Percentiles rank a stretch among this genome's conserved stretches.
Evolutionary conservation across 2,797 vertebrate genomes (phyloP).

Genomic region (Octomys mimax): DNA sequence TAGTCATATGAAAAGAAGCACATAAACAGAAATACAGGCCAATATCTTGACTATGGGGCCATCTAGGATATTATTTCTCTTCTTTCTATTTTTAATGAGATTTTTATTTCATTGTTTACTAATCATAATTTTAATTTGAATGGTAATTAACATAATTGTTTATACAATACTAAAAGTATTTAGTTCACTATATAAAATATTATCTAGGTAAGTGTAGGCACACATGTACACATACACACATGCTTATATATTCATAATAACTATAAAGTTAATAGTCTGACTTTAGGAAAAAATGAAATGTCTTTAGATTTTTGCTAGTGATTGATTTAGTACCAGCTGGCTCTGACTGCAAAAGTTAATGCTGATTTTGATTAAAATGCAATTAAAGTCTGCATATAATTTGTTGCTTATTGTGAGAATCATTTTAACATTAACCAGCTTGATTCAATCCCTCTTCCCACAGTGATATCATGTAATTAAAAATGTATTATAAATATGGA

Average conservation of each 20-base stretch:
- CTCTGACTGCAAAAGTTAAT: constrained; percentile 32
- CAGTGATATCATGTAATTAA: neutral
- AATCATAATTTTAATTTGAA: neutral
- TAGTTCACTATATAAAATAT: neutral
- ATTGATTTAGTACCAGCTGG: neutral
- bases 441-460: constrained; percentile 44
- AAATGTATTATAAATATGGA: neutral
- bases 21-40: neutral
- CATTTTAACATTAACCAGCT: constrained; percentile 42
- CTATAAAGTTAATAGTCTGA: neutral
- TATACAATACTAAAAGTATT: constrained; percentile 16
- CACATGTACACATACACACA: neutral
- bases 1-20: neutral
- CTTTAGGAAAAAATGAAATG: neutral
- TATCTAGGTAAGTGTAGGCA: neutral
- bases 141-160: constrained; percentile 30
- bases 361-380: constrained; percentile 54
- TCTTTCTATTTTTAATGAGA: neutral
- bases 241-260: neutral
- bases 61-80: neutral
- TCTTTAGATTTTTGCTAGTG: neutral
- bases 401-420: constrained; percentile 56
- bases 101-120: neutral
- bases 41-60: neutral
- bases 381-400: neutral